Evolutionary conservation across 2,113 vertebrate species (phyloP).

Genomic region (Micronycteris hirsuta): DNA sequence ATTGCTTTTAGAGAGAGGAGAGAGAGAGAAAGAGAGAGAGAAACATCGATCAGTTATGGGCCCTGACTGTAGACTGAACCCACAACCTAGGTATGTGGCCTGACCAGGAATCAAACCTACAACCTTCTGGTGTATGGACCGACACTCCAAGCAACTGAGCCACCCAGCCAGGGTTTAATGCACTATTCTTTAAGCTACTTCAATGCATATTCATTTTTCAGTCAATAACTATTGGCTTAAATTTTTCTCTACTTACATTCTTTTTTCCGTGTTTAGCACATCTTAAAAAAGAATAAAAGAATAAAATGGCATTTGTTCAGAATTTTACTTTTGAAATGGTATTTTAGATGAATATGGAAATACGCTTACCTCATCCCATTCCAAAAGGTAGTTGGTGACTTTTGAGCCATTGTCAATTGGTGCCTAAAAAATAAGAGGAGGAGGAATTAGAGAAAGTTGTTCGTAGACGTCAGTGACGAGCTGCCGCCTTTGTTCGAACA

Average conservation of each 20-base stretch:
- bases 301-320: constrained; percentile 24
- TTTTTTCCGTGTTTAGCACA: constrained; percentile 43
- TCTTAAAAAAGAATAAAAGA: constrained; percentile 41
- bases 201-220: not conserved
- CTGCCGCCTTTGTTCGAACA: not conserved
- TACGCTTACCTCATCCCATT: constrained; percentile 95
- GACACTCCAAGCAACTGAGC: no score
- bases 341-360: constrained; percentile 24
- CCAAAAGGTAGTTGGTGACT: constrained; percentile 97
- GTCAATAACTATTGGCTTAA: not conserved
- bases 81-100: no score
- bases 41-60: no score
- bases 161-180: not conserved
- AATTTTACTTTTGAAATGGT: not conserved
- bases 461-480: not conserved
- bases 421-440: constrained; percentile 81
- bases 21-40: no score
- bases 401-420: constrained; percentile 97
- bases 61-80: no score
- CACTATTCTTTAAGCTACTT: not conserved
- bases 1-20: no score
- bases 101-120: no score
- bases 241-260: constrained; percentile 45
- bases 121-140: no score
- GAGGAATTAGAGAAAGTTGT: constrained; percentile 51